Evolutionary conservation across 2,888 invertebrate genomes (phyloP), one percentile per base, ranked within the genome.

Genomic region (Pandemis heparana): DNA sequence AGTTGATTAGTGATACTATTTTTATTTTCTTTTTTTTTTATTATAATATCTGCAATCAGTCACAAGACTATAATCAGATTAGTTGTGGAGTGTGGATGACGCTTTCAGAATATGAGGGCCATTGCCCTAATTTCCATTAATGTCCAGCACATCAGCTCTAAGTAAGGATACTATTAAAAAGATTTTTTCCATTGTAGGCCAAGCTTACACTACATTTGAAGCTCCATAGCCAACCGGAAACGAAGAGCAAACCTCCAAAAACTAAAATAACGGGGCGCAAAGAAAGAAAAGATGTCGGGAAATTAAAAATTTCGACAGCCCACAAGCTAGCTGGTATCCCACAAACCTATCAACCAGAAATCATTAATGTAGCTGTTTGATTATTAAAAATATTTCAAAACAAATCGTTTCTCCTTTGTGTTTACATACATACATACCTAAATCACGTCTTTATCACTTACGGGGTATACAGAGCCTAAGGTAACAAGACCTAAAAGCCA

Each of bases 231-330:
- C 74, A 77, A 8, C 78, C 79, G 8, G 77, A 79, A 59, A 74
- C 64, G 51, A 76, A 77, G 64, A 75, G 69, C 51, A 80, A 69
- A 66, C 70, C 65, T 46, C 80, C 80, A 38, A 87, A 87, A 77
- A 85, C 84, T 1, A 81, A 80, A 76, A 79, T 82, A 51, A 82
- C 83, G 14, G 86, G 88, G 14, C 87, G 92, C n/a, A 89, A 88
- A 77, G 81, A 83, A 71, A 86, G 94, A 78, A 89, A 87, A 74
- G 94, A 94, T 74, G 83, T 82, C 75, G 89, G 89, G 8, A 79
- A 76, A 8, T 76, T 85, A 1, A 92, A 85, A 85, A 72, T 78
- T 48, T 85, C 87, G n/a, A 87, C 87, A 16, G 92, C 91, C 12
- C 78, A 89, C 1, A 91, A 87, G 80, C 76, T 94, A 70, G 85